Evolutionary conservation across 2,113 vertebrate genomes (phyloP).

Genomic region (Ciconia boyciana): DNA sequence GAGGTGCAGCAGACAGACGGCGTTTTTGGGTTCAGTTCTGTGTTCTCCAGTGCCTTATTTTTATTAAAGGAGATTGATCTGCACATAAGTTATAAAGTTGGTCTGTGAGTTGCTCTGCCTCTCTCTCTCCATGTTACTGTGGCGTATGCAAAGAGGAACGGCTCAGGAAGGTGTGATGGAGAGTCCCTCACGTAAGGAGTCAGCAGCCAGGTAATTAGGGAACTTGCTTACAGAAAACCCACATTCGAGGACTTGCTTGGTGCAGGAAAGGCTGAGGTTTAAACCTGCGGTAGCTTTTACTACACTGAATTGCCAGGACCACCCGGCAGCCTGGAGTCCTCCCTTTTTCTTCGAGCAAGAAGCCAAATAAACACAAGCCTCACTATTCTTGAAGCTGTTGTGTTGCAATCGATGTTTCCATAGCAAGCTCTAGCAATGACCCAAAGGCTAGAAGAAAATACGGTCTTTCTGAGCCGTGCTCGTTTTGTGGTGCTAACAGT

Average conservation of each 20-base stretch:
- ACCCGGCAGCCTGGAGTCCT: background rate
- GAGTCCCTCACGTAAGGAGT: background rate
- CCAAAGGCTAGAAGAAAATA: background rate
- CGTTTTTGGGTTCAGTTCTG: rapidly evolving
- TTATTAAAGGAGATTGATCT: background rate
- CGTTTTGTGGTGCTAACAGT: background rate
- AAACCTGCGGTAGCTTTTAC: background rate
- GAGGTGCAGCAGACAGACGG: background rate
- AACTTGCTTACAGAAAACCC: background rate
- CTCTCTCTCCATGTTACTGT: background rate
- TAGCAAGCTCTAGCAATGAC: background rate
- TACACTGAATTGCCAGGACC: background rate
- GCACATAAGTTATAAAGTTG: background rate
- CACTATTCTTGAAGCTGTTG: background rate
- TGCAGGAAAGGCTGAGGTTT: background rate
- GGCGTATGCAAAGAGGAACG: background rate
- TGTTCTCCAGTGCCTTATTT: background rate
- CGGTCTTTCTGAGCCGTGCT: rapidly evolving
- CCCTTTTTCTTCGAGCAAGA: background rate
- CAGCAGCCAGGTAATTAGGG: background rate
- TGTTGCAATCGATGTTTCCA: background rate
- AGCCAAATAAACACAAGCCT: background rate
- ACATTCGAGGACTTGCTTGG: background rate
- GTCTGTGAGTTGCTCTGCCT: background rate
- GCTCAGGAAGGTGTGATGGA: background rate